Percentiles rank a stretch among this genome's conserved stretches.
Evolutionary conservation across 2,888 invertebrate species (phyloP).

Genomic region (Parnassius glacialis): DNA sequence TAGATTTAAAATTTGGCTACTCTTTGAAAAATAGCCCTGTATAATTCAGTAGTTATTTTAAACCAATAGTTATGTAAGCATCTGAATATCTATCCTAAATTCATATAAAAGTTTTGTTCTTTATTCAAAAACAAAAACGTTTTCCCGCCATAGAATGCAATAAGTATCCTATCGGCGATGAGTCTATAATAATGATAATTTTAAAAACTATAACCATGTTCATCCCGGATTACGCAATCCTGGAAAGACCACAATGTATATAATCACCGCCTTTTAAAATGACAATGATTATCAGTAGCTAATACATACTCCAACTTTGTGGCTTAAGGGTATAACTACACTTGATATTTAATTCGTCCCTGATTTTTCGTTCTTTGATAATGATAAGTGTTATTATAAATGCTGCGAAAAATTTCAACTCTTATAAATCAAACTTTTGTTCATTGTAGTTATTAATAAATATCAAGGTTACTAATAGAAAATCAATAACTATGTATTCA

Average conservation of each 20-base stretch:
- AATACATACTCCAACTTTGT: constrained; percentile 40
- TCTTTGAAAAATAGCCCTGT: too few relatives aligned
- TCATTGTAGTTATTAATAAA: too few relatives aligned
- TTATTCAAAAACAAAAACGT: too few relatives aligned
- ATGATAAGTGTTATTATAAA: neutral
- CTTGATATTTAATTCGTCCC: neutral
- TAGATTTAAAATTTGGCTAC: too few relatives aligned
- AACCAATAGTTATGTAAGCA: too few relatives aligned
- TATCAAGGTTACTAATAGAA: too few relatives aligned
- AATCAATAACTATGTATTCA: too few relatives aligned
- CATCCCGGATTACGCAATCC: constrained; percentile 36
- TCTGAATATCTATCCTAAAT: too few relatives aligned
- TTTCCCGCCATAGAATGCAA: neutral
- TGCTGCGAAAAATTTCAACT: neutral
- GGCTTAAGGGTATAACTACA: constrained; percentile 30
- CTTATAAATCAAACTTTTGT: neutral
- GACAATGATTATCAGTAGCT: constrained; percentile 53
- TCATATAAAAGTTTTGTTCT: too few relatives aligned
- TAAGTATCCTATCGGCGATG: constrained; percentile 6
- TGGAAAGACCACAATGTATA: neutral
- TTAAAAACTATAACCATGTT: constrained; percentile 38
- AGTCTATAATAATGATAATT: constrained; percentile 37
- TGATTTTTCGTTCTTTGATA: neutral
- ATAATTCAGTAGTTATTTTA: too few relatives aligned
- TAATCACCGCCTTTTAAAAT: constrained; percentile 37